A percentile compares a stretch with the other conserved stretches of the same genome.
These are phyloP conservation scores for Eupithecia insigniata DNA, from an alignment of 2,888 invertebrate species.

Conservation along the genomic window DNA sequence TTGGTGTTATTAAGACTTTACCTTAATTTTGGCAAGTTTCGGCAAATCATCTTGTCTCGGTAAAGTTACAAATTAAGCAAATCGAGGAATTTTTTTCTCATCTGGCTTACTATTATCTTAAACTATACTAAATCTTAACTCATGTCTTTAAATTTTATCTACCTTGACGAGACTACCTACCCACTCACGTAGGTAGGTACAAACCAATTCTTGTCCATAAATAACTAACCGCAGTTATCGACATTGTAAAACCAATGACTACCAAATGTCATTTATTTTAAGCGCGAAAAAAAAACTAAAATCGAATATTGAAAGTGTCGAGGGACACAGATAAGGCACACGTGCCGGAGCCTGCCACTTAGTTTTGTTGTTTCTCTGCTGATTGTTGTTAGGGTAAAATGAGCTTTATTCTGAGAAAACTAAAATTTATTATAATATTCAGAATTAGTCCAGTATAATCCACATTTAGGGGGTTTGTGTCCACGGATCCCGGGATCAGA, in stretches of 20 bases:
- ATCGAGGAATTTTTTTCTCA: background rate
- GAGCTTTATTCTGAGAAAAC: background rate
- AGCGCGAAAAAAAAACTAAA: conserved; percentile 62
- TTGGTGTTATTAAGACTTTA: conserved; percentile 34
- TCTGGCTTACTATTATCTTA: background rate
- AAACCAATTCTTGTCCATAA: conserved; percentile 6
- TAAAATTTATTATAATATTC: background rate
- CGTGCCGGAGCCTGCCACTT: conserved; percentile 82
- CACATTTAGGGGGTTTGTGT: no score
- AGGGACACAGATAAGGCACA: conserved; percentile 80
- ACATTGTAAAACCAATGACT: conserved; percentile 27
- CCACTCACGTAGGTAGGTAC: background rate
- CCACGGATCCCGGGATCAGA: no score
- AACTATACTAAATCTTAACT: no score
- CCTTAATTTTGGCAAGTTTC: background rate
- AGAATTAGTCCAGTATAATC: background rate
- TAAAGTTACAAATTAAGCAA: background rate
- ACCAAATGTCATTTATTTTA: conserved; percentile 52
- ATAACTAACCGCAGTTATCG: conserved; percentile 8
- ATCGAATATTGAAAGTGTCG: conserved; percentile 84
- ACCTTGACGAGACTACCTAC: background rate
- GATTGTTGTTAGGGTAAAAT: background rate
- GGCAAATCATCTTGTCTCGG: background rate
- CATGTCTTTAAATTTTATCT: background rate
- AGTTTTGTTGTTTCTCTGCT: conserved; percentile 49